Percentiles rank a stretch among this genome's conserved stretches.
Conservation (phyloP, 2,888 invertebrate species). For the Zhengitettix transpicula region DNA sequence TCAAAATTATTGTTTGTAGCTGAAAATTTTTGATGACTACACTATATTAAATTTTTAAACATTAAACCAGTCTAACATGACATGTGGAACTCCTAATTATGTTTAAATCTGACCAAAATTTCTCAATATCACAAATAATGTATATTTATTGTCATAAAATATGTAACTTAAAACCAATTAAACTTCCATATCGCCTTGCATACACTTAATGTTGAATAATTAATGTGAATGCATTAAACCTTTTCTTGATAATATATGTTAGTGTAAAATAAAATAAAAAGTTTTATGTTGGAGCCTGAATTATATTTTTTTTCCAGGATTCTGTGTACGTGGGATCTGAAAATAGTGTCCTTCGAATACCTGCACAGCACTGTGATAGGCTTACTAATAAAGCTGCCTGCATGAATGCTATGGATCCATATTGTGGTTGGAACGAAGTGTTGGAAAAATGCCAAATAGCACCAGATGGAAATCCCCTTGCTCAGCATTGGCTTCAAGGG, state of each 20-base stretch:
- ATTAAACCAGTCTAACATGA: no score
- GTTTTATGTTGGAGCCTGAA: neutral
- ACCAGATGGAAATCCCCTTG: conserved; percentile 42
- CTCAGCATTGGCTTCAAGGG: conserved; percentile 56
- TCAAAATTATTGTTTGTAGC: no score
- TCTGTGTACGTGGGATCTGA: conserved; percentile 54
- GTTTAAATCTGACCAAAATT: no score
- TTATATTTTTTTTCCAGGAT: conserved; percentile 4
- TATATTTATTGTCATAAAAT: no score
- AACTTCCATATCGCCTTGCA: no score
- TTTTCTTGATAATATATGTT: neutral
- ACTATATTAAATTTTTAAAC: no score
- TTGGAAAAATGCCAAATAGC: conserved; percentile 55
- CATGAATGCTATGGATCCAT: conserved; percentile 74
- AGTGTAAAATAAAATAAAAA: neutral
- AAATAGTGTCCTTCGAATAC: conserved; percentile 49
- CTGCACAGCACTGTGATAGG: conserved; percentile 61
- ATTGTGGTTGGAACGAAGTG: conserved; percentile 84
- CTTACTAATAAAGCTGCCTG: conserved; percentile 55
- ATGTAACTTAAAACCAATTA: no score
- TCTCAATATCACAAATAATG: no score
- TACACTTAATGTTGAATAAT: neutral
- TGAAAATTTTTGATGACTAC: no score
- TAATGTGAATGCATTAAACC: neutral
- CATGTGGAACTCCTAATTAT: no score